phyloP scores from a whole-genome alignment of 92 coral and sea anemone species.

The Palythoa heliodiscus region DNA sequence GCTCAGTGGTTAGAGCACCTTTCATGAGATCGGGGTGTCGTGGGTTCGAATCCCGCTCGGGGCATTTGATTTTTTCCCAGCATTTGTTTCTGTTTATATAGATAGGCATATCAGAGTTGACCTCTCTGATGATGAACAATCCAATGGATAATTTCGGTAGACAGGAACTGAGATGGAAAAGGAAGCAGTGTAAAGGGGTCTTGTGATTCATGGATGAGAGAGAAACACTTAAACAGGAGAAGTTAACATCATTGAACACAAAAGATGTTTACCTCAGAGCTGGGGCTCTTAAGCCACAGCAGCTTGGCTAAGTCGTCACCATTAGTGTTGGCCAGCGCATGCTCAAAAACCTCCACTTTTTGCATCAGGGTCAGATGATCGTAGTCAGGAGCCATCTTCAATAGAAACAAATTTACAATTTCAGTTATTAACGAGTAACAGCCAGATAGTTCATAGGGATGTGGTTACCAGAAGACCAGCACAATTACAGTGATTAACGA shows the following conservation, averaged over 20 bases:
- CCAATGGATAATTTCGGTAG: too few species aligned
- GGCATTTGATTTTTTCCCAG: too few species aligned
- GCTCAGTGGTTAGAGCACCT: too few species aligned
- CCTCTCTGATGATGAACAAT: too few species aligned
- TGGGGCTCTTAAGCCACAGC: conserved; percentile 97
- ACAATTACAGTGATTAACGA: too few species aligned
- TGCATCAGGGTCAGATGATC: conserved; percentile 98
- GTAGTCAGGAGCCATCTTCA: conserved; percentile 96
- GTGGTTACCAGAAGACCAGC: too few species aligned
- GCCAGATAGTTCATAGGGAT: too few species aligned
- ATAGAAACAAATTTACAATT: background rate
- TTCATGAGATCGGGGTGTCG: too few species aligned
- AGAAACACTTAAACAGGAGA: background rate
- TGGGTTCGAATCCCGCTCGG: too few species aligned
- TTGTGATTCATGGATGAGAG: background rate
- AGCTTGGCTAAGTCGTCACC: conserved; percentile 98
- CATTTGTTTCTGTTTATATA: too few species aligned
- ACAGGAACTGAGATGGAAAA: background rate
- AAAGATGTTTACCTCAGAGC: conserved; percentile 77
- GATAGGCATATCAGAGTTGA: too few species aligned
- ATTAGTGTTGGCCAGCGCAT: conserved; percentile 96
- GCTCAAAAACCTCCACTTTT: conserved; percentile 99
- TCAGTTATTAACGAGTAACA: too few species aligned
- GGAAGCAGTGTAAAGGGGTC: background rate
- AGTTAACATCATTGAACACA: background rate